Percentiles rank a stretch among this genome's conserved stretches.
phyloP scores from a whole-genome alignment of 2,888 invertebrate species.

The Reticulitermes lucifugus region DNA sequence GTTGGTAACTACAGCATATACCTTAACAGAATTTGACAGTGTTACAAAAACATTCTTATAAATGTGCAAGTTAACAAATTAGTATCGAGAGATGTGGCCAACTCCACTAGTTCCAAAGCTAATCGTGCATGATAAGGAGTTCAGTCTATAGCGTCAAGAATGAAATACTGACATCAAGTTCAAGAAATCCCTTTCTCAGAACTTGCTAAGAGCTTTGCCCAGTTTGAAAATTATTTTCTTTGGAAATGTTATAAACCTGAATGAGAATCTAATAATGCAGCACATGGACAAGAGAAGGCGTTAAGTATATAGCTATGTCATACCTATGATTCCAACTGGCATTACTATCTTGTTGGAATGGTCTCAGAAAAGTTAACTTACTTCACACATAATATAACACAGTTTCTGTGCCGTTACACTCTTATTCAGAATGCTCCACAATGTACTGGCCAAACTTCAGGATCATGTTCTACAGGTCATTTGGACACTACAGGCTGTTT shows the following conservation, averaged over 20 bases:
- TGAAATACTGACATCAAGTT: not conserved
- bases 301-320: too few relatives aligned
- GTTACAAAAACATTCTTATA: slow-evolving; percentile 17
- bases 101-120: slow-evolving; percentile 36
- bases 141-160: not conserved
- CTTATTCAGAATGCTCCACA: too few relatives aligned
- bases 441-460: too few relatives aligned
- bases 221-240: not conserved
- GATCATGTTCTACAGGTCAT: too few relatives aligned
- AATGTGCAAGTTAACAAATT: slow-evolving; percentile 35
- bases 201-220: not conserved
- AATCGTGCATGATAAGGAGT: not conserved
- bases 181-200: not conserved
- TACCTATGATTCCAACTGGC: not conserved
- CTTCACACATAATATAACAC: not conserved
- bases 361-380: slow-evolving; percentile 2
- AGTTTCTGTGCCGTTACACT: too few relatives aligned
- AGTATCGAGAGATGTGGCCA: not conserved
- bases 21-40: slow-evolving; percentile 25
- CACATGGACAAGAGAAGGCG: too few relatives aligned
- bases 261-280: too few relatives aligned
- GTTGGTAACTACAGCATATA: slow-evolving; percentile 31
- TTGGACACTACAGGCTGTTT: too few relatives aligned
- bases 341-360: slow-evolving; percentile 6
- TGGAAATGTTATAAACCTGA: too few relatives aligned